Conservation (phyloP, 2,888 invertebrate species). For the Drosophila flavopinicola region DNA sequence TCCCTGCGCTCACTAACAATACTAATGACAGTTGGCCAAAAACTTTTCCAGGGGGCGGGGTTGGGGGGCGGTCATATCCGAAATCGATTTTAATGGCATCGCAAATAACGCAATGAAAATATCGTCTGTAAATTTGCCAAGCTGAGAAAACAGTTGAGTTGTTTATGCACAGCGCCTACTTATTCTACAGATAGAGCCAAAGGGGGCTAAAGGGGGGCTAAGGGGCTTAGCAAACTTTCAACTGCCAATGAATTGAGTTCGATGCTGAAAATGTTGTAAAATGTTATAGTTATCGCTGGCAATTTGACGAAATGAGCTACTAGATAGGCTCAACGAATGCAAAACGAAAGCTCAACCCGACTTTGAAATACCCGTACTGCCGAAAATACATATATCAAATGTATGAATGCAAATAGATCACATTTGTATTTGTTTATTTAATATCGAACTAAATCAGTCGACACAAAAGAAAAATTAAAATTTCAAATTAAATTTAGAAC, state of each 20-base stretch:
- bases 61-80: too few relatives aligned
- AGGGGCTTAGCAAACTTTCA: constrained; percentile 41
- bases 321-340: constrained; percentile 24
- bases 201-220: not conserved
- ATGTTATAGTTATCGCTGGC: constrained; percentile 67
- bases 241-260: constrained; percentile 64
- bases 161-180: constrained; percentile 55
- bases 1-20: constrained; percentile 54
- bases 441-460: too few relatives aligned
- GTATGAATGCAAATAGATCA: too few relatives aligned
- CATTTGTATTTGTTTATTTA: too few relatives aligned
- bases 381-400: not conserved
- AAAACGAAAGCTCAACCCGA: not conserved
- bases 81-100: constrained; percentile 78
- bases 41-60: constrained; percentile 48
- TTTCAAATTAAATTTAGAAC: too few relatives aligned
- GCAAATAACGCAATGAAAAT: constrained; percentile 73
- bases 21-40: constrained; percentile 78
- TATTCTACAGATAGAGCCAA: not conserved
- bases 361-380: constrained; percentile 17
- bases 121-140: constrained; percentile 63
- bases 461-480: too few relatives aligned
- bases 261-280: constrained; percentile 59
- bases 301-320: constrained; percentile 60
- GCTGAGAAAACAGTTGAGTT: constrained; percentile 52